Evolutionary conservation across 2,888 invertebrate species (phyloP), one percentile per base, ranked within the genome.

Genomic region (Scrobipalpa atriplicella): DNA sequence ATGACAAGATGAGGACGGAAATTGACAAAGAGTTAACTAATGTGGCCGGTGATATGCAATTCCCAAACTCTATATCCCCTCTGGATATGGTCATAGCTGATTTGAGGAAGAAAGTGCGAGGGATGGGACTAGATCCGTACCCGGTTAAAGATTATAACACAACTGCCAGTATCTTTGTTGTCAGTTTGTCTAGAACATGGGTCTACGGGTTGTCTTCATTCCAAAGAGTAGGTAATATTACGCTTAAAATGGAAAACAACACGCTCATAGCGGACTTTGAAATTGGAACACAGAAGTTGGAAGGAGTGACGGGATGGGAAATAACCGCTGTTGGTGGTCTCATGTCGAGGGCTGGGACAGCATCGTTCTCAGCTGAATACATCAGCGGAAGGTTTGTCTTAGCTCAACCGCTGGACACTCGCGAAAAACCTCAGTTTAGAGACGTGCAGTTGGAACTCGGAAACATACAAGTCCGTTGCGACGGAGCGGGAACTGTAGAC

Each of bases 401-500:
- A 0, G 96, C 95, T 66, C 97, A 97, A 84, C 94, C 96, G 0
- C 87, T 97, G 73, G 97, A 98, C 79, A 96, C 96, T 0, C 93
- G 96, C 68, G 93, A 96, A 69, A 94, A 94, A 19, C 96, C 97
- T 0, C 87, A 93, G 70, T 93, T 97, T 54, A 95, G 95, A 74
- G 95, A 95, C 72, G 89, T 98, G 43, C 95, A 97, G 79, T 89
- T 98, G 64, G 96, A 97, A 82, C 83, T 97, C 71, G 97, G 97
- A 2, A 97, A 97, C 79, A 96, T 97, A 73, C 97, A 97, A 85
- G 94, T 97, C 18, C 93, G 97, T 21, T 96, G 96, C 75, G 95
- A 97, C 74, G 98, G 98, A 0, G 96, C 97, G 0, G 97, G 98
- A n/a, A 97, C 97, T 0, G 71, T 96, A 16, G 98, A 98, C 86